phyloP scores from a whole-genome alignment of 2,888 invertebrate species.

The Drosophila merina region DNA sequence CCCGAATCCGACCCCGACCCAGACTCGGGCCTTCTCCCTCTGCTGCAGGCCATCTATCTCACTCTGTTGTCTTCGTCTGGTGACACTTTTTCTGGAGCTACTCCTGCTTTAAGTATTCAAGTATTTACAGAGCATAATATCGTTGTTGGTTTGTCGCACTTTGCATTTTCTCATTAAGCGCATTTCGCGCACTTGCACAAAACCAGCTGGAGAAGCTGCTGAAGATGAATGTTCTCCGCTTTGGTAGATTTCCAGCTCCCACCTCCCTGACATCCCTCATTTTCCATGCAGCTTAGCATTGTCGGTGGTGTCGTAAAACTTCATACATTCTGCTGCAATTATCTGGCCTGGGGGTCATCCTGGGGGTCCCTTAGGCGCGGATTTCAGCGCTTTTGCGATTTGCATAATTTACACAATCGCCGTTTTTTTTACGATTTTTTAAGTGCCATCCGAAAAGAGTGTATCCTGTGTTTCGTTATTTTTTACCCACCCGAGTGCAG shows the following conservation, averaged over 20 bases:
- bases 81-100: slow-evolving; percentile 32
- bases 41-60: slow-evolving; percentile 1
- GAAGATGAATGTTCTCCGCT: slow-evolving; percentile 47
- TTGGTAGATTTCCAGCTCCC: slow-evolving; percentile 9
- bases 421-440: slow-evolving; percentile 65
- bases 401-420: slow-evolving; percentile 68
- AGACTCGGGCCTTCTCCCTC: not conserved
- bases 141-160: slow-evolving; percentile 64
- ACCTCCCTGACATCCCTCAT: not conserved
- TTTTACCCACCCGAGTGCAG: slow-evolving; percentile 18
- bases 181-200: slow-evolving; percentile 59
- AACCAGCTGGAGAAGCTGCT: slow-evolving; percentile 29
- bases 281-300: slow-evolving; percentile 60
- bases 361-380: slow-evolving; percentile 58
- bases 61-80: slow-evolving; percentile 11
- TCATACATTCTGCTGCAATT: slow-evolving; percentile 67
- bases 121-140: slow-evolving; percentile 69
- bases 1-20: not conserved
- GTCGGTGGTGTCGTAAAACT: slow-evolving; percentile 43
- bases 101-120: slow-evolving; percentile 40
- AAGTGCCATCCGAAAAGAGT: slow-evolving; percentile 50
- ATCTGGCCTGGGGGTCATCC: slow-evolving; percentile 51
- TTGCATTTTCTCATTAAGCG: slow-evolving; percentile 73
- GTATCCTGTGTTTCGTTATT: not conserved
- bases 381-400: slow-evolving; percentile 66